Percentiles rank a stretch among this genome's conserved stretches.
These are phyloP conservation scores for Conomelus anceps DNA, from an alignment of 2,888 invertebrate genomes.

Conservation along the genomic window DNA sequence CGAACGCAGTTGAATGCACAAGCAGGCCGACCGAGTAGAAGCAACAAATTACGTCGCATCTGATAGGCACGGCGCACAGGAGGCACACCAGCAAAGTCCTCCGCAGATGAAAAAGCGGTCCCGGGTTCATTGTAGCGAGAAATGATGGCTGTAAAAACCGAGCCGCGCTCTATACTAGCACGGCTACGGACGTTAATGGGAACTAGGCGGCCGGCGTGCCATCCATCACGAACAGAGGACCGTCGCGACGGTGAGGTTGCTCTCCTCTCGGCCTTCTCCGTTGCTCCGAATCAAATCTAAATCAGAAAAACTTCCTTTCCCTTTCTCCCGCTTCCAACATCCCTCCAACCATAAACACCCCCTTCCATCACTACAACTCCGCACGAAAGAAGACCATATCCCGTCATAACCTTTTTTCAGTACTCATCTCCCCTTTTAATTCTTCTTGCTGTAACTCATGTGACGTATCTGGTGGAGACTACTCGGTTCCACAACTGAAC, in stretches of 20 bases:
- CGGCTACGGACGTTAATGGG: background rate
- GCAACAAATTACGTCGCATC: background rate
- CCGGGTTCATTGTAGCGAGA: background rate
- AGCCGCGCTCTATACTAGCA: too few relatives aligned
- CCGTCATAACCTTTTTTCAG: background rate
- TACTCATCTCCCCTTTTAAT: background rate
- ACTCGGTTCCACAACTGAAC: background rate
- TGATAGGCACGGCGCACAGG: background rate
- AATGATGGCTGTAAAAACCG: background rate
- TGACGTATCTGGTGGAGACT: background rate
- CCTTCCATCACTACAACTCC: background rate
- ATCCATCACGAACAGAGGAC: background rate
- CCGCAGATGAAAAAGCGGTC: background rate
- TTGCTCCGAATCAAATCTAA: background rate
- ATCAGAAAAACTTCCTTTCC: background rate
- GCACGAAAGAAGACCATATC: background rate
- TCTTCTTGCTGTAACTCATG: background rate
- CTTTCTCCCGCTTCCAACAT: too few relatives aligned
- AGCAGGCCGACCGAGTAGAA: too few relatives aligned
- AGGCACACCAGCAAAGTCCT: background rate
- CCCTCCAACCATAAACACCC: background rate
- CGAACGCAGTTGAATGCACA: background rate
- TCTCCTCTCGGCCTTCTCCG: slow-evolving; percentile 8
- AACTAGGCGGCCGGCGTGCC: background rate
- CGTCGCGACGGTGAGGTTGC: slow-evolving; percentile 10